Base-by-base conservation (phyloP, 1,140 invertebrate species). In the Anthonomus grandis region DNA sequence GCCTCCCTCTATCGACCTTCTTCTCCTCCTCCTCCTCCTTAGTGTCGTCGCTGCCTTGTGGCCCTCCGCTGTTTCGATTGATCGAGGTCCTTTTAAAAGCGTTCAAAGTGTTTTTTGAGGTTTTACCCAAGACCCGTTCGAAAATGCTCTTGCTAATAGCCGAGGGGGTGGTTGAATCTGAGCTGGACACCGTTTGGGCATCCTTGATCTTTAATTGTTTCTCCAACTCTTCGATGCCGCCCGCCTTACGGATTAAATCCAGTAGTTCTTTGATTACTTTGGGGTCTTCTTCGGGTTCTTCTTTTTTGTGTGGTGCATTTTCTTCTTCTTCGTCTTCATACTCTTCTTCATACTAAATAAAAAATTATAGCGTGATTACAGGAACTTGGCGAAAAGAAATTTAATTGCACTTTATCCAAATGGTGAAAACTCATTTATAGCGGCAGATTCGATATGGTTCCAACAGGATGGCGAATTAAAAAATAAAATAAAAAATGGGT, bases 191-290 rank as follows among this genome's bases (percentile, higher is more conserved):
- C 2, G 66, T 65, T 5, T 64, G 64, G 38, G 66, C 15, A 24
- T 75, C 75, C n/a, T 83, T 81, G 42, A 83, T 78, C 21, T 80
- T 74, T 21, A 91, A 69, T 51, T 90, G 87, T 66, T 88, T 91
- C 67, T 91, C 88, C 9, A 91, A 70, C 64, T 91, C 84, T 68
- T 90, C 88, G 2, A 91, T 79, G 13, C 88, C 89, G 69, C 89
- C 82, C 54, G 88, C 84, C 83, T 91, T 91, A 68, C 87, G 90
- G 37, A 93, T 92, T 0, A 93, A 75, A 60, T 86, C 84, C 36
- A 93, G 86, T 0, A 93, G 72, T 70, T 93, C 89, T 70, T 91
- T 91, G 36, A 93, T 88, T 1, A 90, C 87, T 70, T 79, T 83
- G 0, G 89, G 89, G 74, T 92, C 89, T 74, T 91, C 87, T 67